Conservation (phyloP, 2,888 invertebrate species). For the Macrophya alboannulata region DNA sequence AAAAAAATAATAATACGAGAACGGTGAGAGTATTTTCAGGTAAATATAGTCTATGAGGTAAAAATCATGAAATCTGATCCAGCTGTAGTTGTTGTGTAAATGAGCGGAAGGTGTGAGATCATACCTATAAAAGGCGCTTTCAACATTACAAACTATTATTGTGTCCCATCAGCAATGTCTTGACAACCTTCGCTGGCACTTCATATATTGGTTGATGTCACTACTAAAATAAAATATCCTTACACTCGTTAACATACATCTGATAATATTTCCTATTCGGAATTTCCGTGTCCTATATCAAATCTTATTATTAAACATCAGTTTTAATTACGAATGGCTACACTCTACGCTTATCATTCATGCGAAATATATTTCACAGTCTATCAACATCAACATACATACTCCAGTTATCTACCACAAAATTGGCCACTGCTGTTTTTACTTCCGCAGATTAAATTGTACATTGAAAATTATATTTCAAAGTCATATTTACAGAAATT, state of each 20-base stretch:
- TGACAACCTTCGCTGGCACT: constrained; percentile 69
- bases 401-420: background rate
- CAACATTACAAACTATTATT: constrained; percentile 62
- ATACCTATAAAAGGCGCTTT: constrained; percentile 67
- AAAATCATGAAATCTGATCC: constrained; percentile 37
- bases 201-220: constrained; percentile 73
- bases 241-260: constrained; percentile 60
- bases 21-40: background rate
- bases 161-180: constrained; percentile 61
- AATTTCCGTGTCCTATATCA: constrained; percentile 34
- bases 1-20: background rate
- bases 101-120: constrained; percentile 71
- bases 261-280: constrained; percentile 12
- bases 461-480: too few relatives aligned
- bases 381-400: background rate
- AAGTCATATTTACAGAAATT: background rate
- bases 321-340: background rate
- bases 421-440: too few relatives aligned
- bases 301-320: background rate
- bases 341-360: background rate
- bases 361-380: background rate
- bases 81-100: constrained; percentile 63
- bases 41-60: constrained; percentile 20
- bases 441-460: background rate
- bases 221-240: constrained; percentile 72